Percentiles rank a stretch among this genome's conserved stretches.
phyloP scores from a whole-genome alignment of 2,113 vertebrate species.

The Anguilla rostrata region DNA sequence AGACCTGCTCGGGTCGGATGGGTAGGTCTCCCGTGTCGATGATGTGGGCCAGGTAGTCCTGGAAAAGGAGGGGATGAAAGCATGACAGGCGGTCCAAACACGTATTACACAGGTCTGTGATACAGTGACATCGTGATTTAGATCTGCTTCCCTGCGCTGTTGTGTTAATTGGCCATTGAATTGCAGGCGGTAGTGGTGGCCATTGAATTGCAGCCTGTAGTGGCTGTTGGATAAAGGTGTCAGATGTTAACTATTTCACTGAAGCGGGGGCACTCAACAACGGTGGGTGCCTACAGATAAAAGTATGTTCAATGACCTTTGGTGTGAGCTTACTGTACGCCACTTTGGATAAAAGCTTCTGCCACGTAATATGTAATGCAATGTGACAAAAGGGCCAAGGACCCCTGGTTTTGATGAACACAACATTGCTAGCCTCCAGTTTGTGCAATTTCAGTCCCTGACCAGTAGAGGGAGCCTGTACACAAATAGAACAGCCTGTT shows the following conservation, averaged over 20 bases:
- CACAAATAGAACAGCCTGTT: conserved; percentile 10
- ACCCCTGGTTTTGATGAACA: background rate
- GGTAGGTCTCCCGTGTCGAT: conserved; percentile 78
- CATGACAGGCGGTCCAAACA: background rate
- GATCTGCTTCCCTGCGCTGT: background rate
- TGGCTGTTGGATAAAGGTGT: background rate
- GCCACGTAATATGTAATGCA: too few species aligned
- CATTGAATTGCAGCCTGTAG: background rate
- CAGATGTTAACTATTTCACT: background rate
- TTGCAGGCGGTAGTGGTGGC: background rate
- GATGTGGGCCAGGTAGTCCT: conserved; percentile 92
- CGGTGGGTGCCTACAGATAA: too few species aligned
- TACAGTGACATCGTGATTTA: background rate
- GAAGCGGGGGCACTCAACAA: background rate
- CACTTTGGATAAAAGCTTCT: too few species aligned
- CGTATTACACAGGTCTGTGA: background rate
- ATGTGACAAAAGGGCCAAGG: background rate
- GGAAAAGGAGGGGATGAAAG: background rate
- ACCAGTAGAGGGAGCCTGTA: conserved; percentile 44
- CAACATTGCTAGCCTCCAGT: background rate
- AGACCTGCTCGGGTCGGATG: conserved; percentile 80
- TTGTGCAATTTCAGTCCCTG: conserved; percentile 31
- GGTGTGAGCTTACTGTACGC: too few species aligned
- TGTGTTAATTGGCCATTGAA: background rate
- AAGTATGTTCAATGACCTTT: too few species aligned